These are phyloP conservation scores for Halichondria panicea DNA, from an alignment of 37 sponge, comb jelly and placozoan genomes.

Conservation along the genomic window DNA sequence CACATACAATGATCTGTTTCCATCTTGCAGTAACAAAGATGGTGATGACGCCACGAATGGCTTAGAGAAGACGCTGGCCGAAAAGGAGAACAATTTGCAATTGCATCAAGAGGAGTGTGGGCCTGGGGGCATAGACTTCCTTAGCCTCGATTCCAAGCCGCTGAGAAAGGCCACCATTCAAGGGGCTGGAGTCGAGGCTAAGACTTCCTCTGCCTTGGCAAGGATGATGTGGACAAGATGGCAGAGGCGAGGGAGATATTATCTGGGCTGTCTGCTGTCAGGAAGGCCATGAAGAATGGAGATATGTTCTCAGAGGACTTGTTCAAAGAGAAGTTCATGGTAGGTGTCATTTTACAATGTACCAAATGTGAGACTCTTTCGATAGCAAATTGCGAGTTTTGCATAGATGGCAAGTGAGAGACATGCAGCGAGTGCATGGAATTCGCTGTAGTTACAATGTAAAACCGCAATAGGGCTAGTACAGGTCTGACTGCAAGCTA, in stretches of 20 bases:
- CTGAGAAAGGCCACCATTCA: too few species aligned
- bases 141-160: too few species aligned
- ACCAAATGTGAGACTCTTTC: too few species aligned
- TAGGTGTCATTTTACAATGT: too few species aligned
- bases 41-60: slow-evolving; percentile 37
- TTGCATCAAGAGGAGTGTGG: slow-evolving; percentile 12
- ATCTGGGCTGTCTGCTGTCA: slow-evolving; percentile 32
- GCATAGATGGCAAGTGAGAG: too few species aligned
- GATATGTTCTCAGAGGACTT: slow-evolving; percentile 84
- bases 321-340: slow-evolving; percentile 60
- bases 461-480: too few species aligned
- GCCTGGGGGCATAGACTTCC: background rate
- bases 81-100: background rate
- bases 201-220: background rate
- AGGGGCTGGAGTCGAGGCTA: too few species aligned
- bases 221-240: background rate
- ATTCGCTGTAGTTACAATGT: too few species aligned
- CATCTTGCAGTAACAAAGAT: slow-evolving; percentile 44
- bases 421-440: too few species aligned
- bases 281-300: slow-evolving; percentile 44
- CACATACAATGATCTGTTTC: too few species aligned
- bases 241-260: slow-evolving; percentile 12
- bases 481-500: too few species aligned
- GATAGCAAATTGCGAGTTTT: too few species aligned
- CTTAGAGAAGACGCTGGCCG: slow-evolving; percentile 6